phyloP scores from a whole-genome alignment of 2,888 invertebrate species.

The Parnassius orleans region DNA sequence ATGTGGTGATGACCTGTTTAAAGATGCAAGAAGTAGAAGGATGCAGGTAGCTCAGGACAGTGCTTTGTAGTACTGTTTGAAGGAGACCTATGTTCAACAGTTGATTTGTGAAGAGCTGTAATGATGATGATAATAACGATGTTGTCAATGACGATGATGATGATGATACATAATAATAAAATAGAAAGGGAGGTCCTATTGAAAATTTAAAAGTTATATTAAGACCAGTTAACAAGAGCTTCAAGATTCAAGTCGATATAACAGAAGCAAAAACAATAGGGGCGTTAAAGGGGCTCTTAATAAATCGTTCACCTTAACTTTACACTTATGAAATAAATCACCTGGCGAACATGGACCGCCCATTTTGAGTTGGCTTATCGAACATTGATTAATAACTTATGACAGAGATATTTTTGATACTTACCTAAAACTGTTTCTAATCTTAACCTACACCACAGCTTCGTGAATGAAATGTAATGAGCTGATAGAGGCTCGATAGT shows the following conservation, averaged over 20 bases:
- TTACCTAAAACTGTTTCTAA: conserved; percentile 52
- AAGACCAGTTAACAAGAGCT: conserved; percentile 4
- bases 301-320: conserved; percentile 32
- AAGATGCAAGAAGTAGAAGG: too few species aligned
- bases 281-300: conserved; percentile 19
- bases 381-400: conserved; percentile 73
- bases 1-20: too few species aligned
- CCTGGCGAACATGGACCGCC: conserved; percentile 63
- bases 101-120: too few species aligned
- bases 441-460: conserved; percentile 41
- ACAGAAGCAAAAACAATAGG: background rate
- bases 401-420: conserved; percentile 69
- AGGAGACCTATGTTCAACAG: too few species aligned
- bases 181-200: too few species aligned
- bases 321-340: conserved; percentile 68
- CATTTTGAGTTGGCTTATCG: conserved; percentile 69
- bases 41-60: too few species aligned
- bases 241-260: background rate
- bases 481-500: conserved; percentile 22
- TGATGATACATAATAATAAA: too few species aligned
- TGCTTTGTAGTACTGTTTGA: too few species aligned
- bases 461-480: conserved; percentile 33
- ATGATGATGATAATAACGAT: too few species aligned
- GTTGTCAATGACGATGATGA: too few species aligned
- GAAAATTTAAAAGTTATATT: background rate